Evolutionary conservation across 2,888 invertebrate species (phyloP).

Genomic region (Pardosa pseudoannulata): DNA sequence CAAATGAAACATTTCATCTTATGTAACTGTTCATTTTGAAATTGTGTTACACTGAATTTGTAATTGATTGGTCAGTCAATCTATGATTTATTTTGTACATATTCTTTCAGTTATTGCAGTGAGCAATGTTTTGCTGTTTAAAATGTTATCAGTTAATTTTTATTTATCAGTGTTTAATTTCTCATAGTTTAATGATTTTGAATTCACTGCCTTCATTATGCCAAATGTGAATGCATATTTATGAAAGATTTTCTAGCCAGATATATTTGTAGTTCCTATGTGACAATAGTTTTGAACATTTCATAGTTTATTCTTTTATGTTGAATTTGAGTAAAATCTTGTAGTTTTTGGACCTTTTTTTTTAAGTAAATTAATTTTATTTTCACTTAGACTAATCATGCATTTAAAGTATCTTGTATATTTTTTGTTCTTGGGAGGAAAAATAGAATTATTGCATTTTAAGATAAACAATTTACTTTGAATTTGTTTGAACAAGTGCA

Average conservation of each 20-base stretch:
- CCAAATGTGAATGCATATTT: slow-evolving; percentile 4
- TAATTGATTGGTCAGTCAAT: too few relatives aligned
- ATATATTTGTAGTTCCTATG: not conserved
- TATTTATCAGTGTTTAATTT: slow-evolving; percentile 4
- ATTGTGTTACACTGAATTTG: not conserved
- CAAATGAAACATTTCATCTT: not conserved
- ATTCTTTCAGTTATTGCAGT: not conserved
- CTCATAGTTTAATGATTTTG: not conserved
- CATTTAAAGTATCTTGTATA: too few relatives aligned
- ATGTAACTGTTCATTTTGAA: not conserved
- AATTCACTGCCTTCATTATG: slow-evolving; percentile 10
- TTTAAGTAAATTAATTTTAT: too few relatives aligned
- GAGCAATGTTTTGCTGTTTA: not conserved
- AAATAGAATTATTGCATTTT: too few relatives aligned
- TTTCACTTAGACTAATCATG: too few relatives aligned
- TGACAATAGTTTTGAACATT: too few relatives aligned
- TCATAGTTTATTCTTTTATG: too few relatives aligned
- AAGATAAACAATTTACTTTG: too few relatives aligned
- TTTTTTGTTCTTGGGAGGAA: too few relatives aligned
- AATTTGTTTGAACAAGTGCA: too few relatives aligned
- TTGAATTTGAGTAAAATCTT: too few relatives aligned
- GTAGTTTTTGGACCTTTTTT: too few relatives aligned
- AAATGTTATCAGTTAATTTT: slow-evolving; percentile 13
- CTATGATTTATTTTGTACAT: not conserved
- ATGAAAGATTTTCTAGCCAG: not conserved